Evolutionary conservation across 2,888 invertebrate species (phyloP).

Genomic region (Brenthis hecate): DNA sequence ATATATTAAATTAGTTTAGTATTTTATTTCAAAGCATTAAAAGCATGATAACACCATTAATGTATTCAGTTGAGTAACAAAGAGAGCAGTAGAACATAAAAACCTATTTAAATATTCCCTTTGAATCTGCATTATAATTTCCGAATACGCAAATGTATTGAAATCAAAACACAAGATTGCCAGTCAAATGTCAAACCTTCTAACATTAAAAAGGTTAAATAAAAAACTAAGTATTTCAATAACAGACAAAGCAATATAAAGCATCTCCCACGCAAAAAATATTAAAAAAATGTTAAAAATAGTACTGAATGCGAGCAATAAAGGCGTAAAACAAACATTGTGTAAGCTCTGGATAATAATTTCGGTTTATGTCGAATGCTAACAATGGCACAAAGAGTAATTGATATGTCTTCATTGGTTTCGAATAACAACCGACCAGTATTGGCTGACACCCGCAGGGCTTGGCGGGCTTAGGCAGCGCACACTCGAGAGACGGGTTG

Average conservation of each 20-base stretch:
- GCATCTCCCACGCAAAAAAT: slow-evolving; percentile 48
- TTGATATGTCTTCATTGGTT: slow-evolving; percentile 71
- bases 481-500: slow-evolving; percentile 17
- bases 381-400: slow-evolving; percentile 64
- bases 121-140: slow-evolving; percentile 23
- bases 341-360: slow-evolving; percentile 52
- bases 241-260: slow-evolving; percentile 47
- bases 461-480: slow-evolving; percentile 19
- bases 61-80: not conserved
- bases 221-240: slow-evolving; percentile 53
- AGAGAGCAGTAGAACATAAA: not conserved
- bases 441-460: slow-evolving; percentile 41
- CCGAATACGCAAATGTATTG: slow-evolving; percentile 32
- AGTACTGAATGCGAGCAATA: slow-evolving; percentile 22
- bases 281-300: slow-evolving; percentile 27
- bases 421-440: slow-evolving; percentile 59
- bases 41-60: too few relatives aligned
- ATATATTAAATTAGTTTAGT: too few relatives aligned
- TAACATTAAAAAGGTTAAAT: slow-evolving; percentile 49
- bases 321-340: slow-evolving; percentile 25
- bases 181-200: slow-evolving; percentile 48
- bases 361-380: slow-evolving; percentile 46
- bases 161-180: slow-evolving; percentile 40
- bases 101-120: not conserved
- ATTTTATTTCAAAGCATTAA: too few relatives aligned